Base-by-base conservation (phyloP, 2,797 vertebrate species). In the Danionella dracula region DNA sequence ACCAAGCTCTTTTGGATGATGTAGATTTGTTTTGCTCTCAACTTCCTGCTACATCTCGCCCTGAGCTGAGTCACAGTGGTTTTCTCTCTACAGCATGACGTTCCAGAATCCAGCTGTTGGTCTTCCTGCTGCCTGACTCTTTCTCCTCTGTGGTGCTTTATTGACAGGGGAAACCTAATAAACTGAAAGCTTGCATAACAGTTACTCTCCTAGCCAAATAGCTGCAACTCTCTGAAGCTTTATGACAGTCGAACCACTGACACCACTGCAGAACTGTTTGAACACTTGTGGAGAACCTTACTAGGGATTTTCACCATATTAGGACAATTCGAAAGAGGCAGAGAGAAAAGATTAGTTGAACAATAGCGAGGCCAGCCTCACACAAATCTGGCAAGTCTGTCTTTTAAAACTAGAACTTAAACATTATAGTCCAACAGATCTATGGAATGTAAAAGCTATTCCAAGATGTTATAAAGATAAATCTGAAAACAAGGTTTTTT, bases 161-260 rank as follows among this genome's bases (percentile, higher is more conserved):
- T 45, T 34, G 37, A 72, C 40, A 58, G 46, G 69, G 56, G 40
- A 61, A 61, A 46, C 66, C 60, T 55, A 66, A 65, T 68, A 68
- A 71, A 64, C 20, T 44, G 41, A 12, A 29, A 19, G 20, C 41
- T 64, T 71, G 59, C 64, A 65, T 60, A 71, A 71, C 44, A 16
- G 5, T 11, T 38, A 48, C 51, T 38, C 42, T 55, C 20, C 50
- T 32, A 37, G 63, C 51, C 51, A 56, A 66, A 55, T 37, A 55
- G 20, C 51, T 46, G 41, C 49, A 64, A 37, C 48, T 64, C 17
- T 27, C 61, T 23, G 49, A 41, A 46, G 51, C 40, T 46, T 65
- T 46, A 37, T 41, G 55, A 55, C 42, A 66, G 42, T 46, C 23
- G 51, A 19, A 12, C 15, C 32, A 38, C 53, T 55, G 21, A 45